Evolutionary conservation across 2,113 vertebrate species (phyloP).

Genomic region (Oreochromis aureus): DNA sequence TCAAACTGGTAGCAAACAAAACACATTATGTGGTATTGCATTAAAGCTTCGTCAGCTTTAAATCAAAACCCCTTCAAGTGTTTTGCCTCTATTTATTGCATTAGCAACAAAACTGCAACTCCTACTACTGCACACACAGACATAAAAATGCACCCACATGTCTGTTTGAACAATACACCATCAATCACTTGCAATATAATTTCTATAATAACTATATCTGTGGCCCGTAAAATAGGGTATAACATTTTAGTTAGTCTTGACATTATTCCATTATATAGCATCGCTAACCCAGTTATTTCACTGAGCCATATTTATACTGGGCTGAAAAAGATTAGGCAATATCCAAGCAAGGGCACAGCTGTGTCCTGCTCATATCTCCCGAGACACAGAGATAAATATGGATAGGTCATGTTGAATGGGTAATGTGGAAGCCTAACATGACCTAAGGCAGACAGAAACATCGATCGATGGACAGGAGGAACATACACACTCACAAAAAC

Average conservation of each 20-base stretch:
- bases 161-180: neutral
- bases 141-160: neutral
- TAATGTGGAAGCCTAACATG: neutral
- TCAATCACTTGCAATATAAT: neutral
- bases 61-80: neutral
- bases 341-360: constrained; percentile 50
- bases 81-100: neutral
- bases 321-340: constrained; percentile 23
- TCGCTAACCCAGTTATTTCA: constrained; percentile 38
- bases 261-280: constrained; percentile 19
- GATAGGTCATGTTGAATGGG: constrained; percentile 21
- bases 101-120: neutral
- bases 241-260: constrained; percentile 11
- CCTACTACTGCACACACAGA: neutral
- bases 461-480: constrained; percentile 14
- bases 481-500: constrained; percentile 3
- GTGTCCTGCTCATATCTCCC: constrained; percentile 16
- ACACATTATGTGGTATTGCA: neutral
- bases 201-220: neutral
- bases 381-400: constrained; percentile 45
- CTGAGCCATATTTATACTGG: constrained; percentile 9
- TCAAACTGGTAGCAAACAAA: neutral
- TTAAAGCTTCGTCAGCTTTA: neutral
- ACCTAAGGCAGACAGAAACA: neutral
- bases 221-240: neutral